Evolutionary conservation across 2,113 vertebrate species (phyloP), one percentile per base, ranked within the genome.

Genomic region (Cynoglossus semilaevis): DNA sequence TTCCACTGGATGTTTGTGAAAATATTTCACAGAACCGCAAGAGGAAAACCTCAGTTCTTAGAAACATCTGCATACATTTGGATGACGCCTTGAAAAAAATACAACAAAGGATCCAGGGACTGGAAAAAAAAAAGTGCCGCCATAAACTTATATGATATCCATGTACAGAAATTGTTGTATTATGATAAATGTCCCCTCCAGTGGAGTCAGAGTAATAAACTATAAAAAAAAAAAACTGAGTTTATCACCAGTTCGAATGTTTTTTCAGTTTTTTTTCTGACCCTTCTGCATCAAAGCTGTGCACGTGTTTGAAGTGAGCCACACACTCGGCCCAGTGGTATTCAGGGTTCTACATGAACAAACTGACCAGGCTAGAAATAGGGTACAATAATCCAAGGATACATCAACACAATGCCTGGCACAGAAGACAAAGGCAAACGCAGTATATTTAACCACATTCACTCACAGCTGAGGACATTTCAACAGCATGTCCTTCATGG

Each of bases 291-390:
- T 19, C 17, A 14, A 19, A 36, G 13, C 4, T 59, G 13, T 41
- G 14, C 10, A 41, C 8, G 12, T 49, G 15, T 53, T 57, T 48
- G 34, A 17, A 17, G 37, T 43, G 55, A 50, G 54, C 76, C 29
- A 15, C 10, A 51, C 47, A 61, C 34, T 51, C 18, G 51, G 56
- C 15, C 7, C 16, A 46, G 2, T 37, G 63, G 51, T 71, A 66
- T 72, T 22, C 34, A 44, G 74, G 38, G 15, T 72, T 74, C n/a
- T 58, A 47, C 18, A 51, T 54, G 51, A 72, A 35, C 62, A 80
- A 76, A 54, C 53, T 48, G 46, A 63, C 13, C 58, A 51, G 60
- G 49, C 64, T 55, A 45, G 53, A 77, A 81, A 86, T 77, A 81
- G 78, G 22, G 18, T 19, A 40, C 36, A 70, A 67, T 63, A 67